A percentile compares a stretch with the other conserved stretches of the same genome.
phyloP scores from a whole-genome alignment of 1,140 invertebrate species.

The Octopus bimaculoides region DNA sequence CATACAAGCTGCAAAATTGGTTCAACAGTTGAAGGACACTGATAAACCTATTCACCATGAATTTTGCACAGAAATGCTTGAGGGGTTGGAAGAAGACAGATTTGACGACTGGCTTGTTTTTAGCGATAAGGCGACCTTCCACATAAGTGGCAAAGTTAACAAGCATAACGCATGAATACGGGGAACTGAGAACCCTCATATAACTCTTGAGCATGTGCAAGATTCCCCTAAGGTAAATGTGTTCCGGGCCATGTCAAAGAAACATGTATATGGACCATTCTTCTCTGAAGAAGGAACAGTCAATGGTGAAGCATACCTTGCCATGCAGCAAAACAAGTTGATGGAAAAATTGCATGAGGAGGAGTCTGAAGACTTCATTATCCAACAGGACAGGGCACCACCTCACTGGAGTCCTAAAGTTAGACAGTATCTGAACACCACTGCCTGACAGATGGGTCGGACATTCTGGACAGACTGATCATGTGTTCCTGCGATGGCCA shows the following conservation, averaged over 20 bases:
- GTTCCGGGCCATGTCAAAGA: background rate
- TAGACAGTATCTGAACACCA: conserved; percentile 7
- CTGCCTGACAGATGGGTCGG: conserved; percentile 6
- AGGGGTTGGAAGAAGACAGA: no score
- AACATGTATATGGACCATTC: background rate
- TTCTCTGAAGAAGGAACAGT: background rate
- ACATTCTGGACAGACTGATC: conserved; percentile 6
- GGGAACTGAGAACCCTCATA: no score
- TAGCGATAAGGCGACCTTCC: no score
- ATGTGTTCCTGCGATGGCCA: background rate
- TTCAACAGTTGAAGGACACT: no score
- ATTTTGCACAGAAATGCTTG: no score
- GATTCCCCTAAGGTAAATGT: no score
- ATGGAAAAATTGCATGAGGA: conserved; percentile 7
- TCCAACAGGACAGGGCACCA: conserved; percentile 6
- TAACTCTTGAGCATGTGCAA: no score
- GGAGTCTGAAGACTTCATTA: background rate
- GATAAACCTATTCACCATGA: no score
- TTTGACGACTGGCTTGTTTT: no score
- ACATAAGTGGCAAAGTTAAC: no score
- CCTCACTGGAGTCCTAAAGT: conserved; percentile 1
- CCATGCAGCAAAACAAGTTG: background rate
- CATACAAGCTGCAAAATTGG: no score
- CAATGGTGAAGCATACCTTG: conserved; percentile 6
- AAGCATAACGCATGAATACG: no score